Percentiles rank a stretch among this genome's conserved stretches.
These are phyloP conservation scores for Kradibia gibbosae DNA, from an alignment of 1,140 invertebrate genomes.

Conservation along the genomic window DNA sequence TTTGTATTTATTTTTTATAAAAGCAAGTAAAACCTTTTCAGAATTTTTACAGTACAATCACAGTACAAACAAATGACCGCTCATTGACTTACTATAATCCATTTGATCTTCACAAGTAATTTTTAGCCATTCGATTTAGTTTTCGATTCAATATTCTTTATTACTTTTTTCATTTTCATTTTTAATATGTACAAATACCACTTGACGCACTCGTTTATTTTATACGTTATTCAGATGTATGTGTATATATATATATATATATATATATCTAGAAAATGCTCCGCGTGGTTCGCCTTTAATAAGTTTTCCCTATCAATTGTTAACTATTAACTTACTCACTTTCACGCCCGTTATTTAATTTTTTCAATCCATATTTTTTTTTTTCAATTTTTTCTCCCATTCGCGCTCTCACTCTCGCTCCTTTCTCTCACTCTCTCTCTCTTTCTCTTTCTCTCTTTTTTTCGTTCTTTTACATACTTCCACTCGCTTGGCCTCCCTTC, in stretches of 20 bases:
- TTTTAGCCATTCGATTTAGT: slow-evolving; percentile 22
- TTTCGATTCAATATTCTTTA: not conserved
- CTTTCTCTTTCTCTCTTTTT: not conserved
- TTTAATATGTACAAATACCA: slow-evolving; percentile 46
- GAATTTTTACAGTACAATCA: not conserved
- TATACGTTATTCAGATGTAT: not conserved
- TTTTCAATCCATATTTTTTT: slow-evolving; percentile 3
- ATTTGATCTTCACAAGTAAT: not conserved
- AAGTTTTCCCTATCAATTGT: slow-evolving; percentile 2
- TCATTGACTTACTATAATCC: not conserved
- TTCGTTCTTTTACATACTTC: not conserved
- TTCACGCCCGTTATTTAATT: not conserved
- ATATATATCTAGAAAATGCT: no score
- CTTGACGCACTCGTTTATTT: slow-evolving; percentile 15
- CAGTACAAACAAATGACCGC: slow-evolving; percentile 8
- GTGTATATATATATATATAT: no score
- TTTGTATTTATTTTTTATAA: not conserved
- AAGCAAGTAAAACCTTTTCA: not conserved
- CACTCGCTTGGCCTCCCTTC: not conserved
- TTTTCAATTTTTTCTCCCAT: not conserved
- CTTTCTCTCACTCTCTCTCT: slow-evolving; percentile 2
- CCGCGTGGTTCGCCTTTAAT: slow-evolving; percentile 25
- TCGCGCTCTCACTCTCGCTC: not conserved
- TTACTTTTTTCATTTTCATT: not conserved
- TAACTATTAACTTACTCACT: not conserved